Conservation (phyloP, 2,888 invertebrate species). For the Troides helena region DNA sequence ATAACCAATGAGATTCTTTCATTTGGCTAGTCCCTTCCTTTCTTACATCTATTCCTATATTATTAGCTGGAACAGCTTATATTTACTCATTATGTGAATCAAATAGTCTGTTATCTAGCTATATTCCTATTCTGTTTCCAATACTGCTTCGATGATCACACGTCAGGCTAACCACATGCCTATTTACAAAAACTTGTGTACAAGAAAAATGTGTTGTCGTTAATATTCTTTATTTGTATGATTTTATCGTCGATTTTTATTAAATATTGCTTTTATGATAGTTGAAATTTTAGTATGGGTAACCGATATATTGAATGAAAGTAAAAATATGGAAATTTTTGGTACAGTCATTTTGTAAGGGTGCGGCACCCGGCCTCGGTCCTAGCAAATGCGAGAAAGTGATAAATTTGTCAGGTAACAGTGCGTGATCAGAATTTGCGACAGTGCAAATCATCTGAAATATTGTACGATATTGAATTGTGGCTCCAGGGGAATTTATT, state of each 20-base stretch:
- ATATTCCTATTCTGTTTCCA: no score
- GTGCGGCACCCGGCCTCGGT: slow-evolving; percentile 39
- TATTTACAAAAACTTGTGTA: no score
- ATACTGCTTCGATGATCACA: no score
- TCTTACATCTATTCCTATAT: no score
- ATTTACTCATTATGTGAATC: no score
- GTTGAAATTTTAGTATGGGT: slow-evolving; percentile 1
- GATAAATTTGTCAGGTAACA: slow-evolving; percentile 75
- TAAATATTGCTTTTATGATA: background rate
- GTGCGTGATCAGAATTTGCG: slow-evolving; percentile 67
- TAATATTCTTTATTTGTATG: no score
- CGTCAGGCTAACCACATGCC: no score
- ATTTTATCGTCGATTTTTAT: background rate
- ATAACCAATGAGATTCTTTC: no score
- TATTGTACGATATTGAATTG: slow-evolving; percentile 68
- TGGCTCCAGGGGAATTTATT: slow-evolving; percentile 57
- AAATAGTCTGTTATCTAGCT: no score
- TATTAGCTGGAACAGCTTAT: no score
- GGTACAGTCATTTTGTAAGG: slow-evolving; percentile 33
- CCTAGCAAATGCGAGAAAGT: slow-evolving; percentile 57
- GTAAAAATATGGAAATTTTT: slow-evolving; percentile 34
- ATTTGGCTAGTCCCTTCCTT: no score
- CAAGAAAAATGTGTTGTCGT: no score
- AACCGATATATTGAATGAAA: slow-evolving; percentile 24
- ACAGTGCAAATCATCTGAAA: slow-evolving; percentile 64